Conservation (phyloP, 2,888 invertebrate genomes). For the Hirtodrosophila trivittata region DNA sequence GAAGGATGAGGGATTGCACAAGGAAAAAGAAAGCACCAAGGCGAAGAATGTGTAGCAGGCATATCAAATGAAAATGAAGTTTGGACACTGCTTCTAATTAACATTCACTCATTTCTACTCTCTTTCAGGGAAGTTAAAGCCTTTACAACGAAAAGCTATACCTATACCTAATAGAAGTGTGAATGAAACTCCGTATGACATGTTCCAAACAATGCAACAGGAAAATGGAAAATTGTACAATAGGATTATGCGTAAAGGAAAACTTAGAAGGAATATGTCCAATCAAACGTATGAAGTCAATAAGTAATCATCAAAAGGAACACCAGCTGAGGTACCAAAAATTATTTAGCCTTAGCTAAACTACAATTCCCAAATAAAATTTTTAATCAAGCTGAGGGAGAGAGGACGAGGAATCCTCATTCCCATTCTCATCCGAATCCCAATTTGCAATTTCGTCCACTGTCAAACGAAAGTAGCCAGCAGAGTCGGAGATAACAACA, state of each 20-base stretch:
- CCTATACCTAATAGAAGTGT: too few relatives aligned
- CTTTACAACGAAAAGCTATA: too few relatives aligned
- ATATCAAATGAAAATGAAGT: conserved; percentile 47
- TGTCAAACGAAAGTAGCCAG: conserved; percentile 50
- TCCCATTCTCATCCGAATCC: conserved; percentile 10
- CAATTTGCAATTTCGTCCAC: conserved; percentile 51
- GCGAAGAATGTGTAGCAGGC: conserved; percentile 16
- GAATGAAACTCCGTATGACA: not conserved
- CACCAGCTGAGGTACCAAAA: not conserved
- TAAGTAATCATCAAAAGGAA: too few relatives aligned
- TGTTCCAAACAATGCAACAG: not conserved
- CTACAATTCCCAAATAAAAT: conserved; percentile 43
- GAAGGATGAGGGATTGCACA: conserved; percentile 27
- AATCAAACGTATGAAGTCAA: too few relatives aligned
- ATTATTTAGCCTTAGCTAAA: conserved; percentile 10
- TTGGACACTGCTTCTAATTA: conserved; percentile 49
- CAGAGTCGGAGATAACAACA: conserved; percentile 37
- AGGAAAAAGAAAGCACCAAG: conserved; percentile 1
- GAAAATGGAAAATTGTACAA: not conserved
- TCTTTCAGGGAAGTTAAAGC: conserved; percentile 7
- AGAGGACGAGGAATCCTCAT: conserved; percentile 12
- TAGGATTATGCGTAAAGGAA: too few relatives aligned
- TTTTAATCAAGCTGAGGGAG: conserved; percentile 50
- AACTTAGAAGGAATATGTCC: too few relatives aligned
- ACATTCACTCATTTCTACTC: conserved; percentile 27